Evolutionary conservation across 2,797 vertebrate genomes (phyloP).

Genomic region (Tympanoctomys barrerae): DNA sequence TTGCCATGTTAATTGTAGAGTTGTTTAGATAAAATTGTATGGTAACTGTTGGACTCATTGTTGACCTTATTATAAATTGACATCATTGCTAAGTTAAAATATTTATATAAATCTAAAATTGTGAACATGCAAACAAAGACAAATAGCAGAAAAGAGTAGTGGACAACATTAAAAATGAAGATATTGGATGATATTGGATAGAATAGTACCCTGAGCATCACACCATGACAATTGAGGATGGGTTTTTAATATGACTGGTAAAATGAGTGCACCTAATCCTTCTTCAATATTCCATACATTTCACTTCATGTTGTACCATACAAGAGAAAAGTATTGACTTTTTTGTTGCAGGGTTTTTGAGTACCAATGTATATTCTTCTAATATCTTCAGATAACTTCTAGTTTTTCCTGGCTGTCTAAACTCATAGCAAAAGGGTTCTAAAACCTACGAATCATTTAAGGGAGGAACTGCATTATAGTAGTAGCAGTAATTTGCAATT

Average conservation of each 20-base stretch:
- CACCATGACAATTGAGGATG: neutral
- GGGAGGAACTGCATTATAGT: neutral
- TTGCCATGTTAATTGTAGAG: neutral
- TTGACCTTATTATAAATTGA: neutral
- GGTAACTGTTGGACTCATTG: neutral
- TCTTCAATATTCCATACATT: no score
- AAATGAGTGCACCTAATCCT: neutral
- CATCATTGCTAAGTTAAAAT: neutral
- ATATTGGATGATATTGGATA: neutral
- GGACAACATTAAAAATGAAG: neutral
- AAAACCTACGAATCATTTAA: neutral
- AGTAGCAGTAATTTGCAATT: neutral
- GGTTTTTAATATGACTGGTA: neutral
- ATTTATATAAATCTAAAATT: neutral
- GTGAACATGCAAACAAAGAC: neutral
- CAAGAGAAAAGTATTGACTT: neutral
- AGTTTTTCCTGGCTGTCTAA: neutral
- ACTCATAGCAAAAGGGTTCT: neutral
- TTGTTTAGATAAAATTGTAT: neutral
- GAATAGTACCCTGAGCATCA: neutral
- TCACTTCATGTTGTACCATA: neutral
- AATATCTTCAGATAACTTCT: neutral
- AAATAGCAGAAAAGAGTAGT: neutral
- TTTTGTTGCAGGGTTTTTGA: neutral
- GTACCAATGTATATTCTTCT: neutral